Evolutionary conservation across 2,888 invertebrate species (phyloP).

Genomic region (Acanthosoma haemorrhoidale): DNA sequence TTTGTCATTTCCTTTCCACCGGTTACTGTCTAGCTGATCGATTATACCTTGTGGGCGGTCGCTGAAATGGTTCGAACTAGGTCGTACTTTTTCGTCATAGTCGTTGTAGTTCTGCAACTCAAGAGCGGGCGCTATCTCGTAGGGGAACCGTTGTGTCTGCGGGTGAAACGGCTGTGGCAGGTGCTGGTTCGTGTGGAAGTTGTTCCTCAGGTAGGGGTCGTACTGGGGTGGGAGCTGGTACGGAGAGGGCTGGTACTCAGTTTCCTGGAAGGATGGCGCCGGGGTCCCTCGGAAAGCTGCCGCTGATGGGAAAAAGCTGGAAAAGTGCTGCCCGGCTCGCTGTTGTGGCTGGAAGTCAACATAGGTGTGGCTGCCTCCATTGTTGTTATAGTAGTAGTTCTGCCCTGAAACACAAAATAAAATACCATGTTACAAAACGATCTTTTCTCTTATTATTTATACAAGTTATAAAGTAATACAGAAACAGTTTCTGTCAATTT

Average conservation of each 20-base stretch:
- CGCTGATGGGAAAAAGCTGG: constrained; percentile 39
- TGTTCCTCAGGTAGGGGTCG: constrained; percentile 33
- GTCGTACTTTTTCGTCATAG: constrained; percentile 33
- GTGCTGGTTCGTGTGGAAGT: constrained; percentile 41
- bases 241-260: constrained; percentile 43
- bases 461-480: too few relatives aligned
- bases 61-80: constrained; percentile 42
- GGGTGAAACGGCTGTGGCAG: constrained; percentile 41
- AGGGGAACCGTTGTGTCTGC: constrained; percentile 32
- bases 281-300: constrained; percentile 44
- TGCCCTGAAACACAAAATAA: constrained; percentile 35
- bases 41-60: constrained; percentile 37
- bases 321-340: constrained; percentile 16
- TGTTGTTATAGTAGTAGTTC: constrained; percentile 38
- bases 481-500: too few relatives aligned
- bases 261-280: constrained; percentile 42
- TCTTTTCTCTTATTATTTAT: too few relatives aligned
- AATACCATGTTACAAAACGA: background rate
- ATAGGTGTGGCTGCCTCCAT: constrained; percentile 27
- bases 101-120: constrained; percentile 32
- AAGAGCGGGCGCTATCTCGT: constrained; percentile 28
- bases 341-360: constrained; percentile 33
- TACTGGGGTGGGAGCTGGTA: constrained; percentile 38
- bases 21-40: constrained; percentile 38
- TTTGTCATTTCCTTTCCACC: constrained; percentile 36